phyloP scores from a whole-genome alignment of 2,113 vertebrate species.

The Verasper variegatus region DNA sequence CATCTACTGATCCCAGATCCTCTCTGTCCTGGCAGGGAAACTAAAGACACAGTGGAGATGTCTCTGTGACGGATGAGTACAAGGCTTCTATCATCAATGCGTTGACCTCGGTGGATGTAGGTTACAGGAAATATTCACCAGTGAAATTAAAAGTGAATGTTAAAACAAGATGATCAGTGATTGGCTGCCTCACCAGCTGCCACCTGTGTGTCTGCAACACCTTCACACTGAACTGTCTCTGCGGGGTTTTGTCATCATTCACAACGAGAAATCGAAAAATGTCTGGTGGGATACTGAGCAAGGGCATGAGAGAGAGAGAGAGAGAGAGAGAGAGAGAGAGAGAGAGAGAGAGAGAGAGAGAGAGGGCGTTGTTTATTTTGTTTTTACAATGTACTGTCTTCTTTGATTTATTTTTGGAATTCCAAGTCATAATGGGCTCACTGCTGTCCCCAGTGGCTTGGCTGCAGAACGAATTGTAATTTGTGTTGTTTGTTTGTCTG shows the following conservation, averaged over 20 bases:
- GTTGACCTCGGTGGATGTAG: not conserved
- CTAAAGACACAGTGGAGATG: not conserved
- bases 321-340: no score
- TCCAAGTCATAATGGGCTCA: no score
- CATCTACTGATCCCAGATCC: conserved; percentile 5
- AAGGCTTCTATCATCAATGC: not conserved
- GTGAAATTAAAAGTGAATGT: conserved; percentile 9
- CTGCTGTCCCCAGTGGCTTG: not conserved
- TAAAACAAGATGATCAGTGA: not conserved
- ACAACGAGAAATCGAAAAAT: not conserved
- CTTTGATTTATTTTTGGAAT: not conserved
- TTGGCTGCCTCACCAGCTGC: not conserved
- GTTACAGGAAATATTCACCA: not conserved
- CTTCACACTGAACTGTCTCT: not conserved
- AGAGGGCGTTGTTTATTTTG: not conserved
- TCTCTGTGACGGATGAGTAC: conserved; percentile 16
- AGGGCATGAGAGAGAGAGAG: no score
- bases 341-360: no score
- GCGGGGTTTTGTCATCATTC: not conserved
- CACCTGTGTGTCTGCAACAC: not conserved
- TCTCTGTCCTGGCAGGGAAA: not conserved
- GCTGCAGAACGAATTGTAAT: not conserved
- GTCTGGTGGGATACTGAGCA: not conserved
- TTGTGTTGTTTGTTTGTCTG: not conserved
- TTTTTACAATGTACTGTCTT: not conserved